Evolutionary conservation across 2,888 invertebrate species (phyloP).

Genomic region (Vanessa cardui): DNA sequence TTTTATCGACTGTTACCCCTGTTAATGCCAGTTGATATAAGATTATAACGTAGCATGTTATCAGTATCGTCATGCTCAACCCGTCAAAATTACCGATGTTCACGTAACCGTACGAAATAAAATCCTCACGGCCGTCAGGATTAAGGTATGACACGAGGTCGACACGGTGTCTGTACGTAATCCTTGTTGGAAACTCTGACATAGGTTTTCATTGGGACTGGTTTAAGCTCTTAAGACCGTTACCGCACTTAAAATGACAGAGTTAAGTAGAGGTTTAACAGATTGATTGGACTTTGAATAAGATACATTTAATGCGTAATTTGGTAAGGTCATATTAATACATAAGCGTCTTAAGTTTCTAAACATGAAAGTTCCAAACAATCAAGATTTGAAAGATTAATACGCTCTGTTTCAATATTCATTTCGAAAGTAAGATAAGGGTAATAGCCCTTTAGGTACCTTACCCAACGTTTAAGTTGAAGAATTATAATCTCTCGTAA

Average conservation of each 20-base stretch:
- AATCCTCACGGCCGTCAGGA: conserved; percentile 23
- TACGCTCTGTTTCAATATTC: too few species aligned
- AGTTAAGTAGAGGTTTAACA: conserved; percentile 22
- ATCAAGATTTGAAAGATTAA: too few species aligned
- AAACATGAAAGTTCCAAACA: too few species aligned
- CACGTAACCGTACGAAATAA: conserved; percentile 16
- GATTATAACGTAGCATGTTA: neutral
- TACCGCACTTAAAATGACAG: conserved; percentile 35
- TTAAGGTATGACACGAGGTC: conserved; percentile 35
- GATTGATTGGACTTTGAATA: conserved; percentile 21
- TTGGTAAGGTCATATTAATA: neutral
- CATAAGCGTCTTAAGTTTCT: too few species aligned
- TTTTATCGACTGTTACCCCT: too few species aligned
- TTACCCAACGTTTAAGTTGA: too few species aligned
- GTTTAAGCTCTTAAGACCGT: conserved; percentile 40
- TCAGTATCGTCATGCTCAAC: neutral
- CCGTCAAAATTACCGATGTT: neutral
- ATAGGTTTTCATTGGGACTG: conserved; percentile 39
- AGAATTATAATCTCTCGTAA: too few species aligned
- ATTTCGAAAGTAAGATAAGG: too few species aligned
- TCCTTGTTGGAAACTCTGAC: conserved; percentile 37
- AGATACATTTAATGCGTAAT: conserved; percentile 7
- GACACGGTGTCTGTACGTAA: conserved; percentile 35
- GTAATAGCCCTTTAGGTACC: too few species aligned
- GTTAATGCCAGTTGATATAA: too few species aligned